Evolutionary conservation across 2,797 vertebrate species (phyloP).

Genomic region (Cyprinodon diabolis): DNA sequence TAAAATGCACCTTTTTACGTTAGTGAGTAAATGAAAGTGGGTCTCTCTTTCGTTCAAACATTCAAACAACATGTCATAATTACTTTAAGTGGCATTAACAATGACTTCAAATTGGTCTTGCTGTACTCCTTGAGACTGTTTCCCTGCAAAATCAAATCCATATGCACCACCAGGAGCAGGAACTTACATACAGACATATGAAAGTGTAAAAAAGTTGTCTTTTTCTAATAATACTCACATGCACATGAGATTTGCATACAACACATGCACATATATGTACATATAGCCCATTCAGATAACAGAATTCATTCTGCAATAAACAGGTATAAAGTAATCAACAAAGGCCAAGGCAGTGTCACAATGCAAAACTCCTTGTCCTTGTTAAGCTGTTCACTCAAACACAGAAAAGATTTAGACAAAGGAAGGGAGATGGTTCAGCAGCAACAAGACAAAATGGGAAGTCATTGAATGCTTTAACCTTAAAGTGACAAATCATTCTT

Average conservation of each 20-base stretch:
- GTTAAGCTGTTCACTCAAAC: constrained; percentile 14
- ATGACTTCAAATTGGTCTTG: constrained; percentile 58
- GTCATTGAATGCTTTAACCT: constrained; percentile 46
- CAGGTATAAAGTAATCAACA: constrained; percentile 13
- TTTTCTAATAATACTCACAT: constrained; percentile 43
- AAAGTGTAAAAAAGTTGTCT: constrained; percentile 30
- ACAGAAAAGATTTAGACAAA: constrained; percentile 26
- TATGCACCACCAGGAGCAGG: constrained; percentile 42
- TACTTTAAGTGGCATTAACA: constrained; percentile 32
- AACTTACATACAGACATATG: constrained; percentile 26
- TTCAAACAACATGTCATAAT: constrained; percentile 26
- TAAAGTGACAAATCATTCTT: constrained; percentile 58
- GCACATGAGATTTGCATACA: constrained; percentile 28
- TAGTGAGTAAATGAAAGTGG: constrained; percentile 8
- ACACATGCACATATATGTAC: constrained; percentile 11
- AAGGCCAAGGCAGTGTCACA: constrained; percentile 5
- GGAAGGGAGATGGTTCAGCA: constrained; percentile 34
- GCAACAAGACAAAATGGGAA: constrained; percentile 22
- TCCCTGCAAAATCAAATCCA: constrained; percentile 37
- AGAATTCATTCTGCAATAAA: background rate
- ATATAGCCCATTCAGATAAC: background rate
- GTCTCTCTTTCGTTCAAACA: constrained; percentile 2
- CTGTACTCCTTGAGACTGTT: constrained; percentile 23
- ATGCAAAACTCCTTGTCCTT: constrained; percentile 27
- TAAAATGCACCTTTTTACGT: constrained; percentile 6